Conservation (phyloP, 2,888 invertebrate species). For the Hedychridium roseum region DNA sequence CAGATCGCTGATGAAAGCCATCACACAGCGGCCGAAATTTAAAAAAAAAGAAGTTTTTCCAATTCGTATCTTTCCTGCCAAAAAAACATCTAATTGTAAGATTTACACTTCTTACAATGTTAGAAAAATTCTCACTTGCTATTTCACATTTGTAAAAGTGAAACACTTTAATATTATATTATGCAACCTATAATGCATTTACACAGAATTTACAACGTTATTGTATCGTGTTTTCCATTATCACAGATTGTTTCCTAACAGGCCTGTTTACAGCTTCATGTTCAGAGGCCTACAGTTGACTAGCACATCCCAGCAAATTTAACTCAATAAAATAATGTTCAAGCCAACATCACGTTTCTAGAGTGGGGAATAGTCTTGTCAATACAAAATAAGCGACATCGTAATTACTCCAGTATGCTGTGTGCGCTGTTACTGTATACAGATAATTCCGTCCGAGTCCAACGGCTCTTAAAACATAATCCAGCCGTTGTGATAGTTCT, state of each 20-base stretch:
- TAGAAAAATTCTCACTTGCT: neutral
- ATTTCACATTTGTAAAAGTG: constrained; percentile 22
- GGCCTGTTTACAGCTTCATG: constrained; percentile 47
- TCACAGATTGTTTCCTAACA: constrained; percentile 62
- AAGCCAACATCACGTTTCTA: constrained; percentile 62
- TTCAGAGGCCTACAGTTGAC: constrained; percentile 49
- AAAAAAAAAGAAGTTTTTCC: no score
- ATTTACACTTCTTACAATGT: neutral
- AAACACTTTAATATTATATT: constrained; percentile 29
- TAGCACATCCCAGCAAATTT: constrained; percentile 45
- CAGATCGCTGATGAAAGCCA: no score
- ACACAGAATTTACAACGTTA: constrained; percentile 53
- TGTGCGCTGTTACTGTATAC: constrained; percentile 71
- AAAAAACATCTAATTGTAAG: neutral
- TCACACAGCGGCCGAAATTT: no score
- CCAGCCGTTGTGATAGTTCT: constrained; percentile 69
- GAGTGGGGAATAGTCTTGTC: constrained; percentile 65
- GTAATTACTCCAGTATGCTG: constrained; percentile 72
- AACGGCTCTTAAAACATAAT: constrained; percentile 69
- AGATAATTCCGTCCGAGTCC: constrained; percentile 69
- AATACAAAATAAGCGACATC: constrained; percentile 73
- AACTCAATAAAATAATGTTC: constrained; percentile 31
- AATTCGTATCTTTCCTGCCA: no score
- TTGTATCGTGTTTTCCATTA: constrained; percentile 62
- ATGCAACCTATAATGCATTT: constrained; percentile 34